Conservation (phyloP, 1,140 invertebrate species). For the Amphibalanus amphitrite region DNA sequence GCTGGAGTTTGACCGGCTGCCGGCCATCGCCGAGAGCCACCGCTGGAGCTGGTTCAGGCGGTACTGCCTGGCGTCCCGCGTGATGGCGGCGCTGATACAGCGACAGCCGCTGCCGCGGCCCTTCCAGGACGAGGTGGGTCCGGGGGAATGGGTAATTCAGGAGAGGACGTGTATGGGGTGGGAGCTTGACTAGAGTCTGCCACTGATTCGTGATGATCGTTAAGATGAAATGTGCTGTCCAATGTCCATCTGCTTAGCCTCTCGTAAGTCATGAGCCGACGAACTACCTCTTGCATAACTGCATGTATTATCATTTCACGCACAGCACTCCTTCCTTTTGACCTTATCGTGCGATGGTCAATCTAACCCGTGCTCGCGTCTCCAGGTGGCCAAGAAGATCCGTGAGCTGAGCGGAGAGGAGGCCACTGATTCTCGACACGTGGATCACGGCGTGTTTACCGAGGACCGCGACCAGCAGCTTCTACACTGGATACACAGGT, state of each 20-base stretch:
- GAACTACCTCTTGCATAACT: too few species aligned
- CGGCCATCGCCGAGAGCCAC: constrained; percentile 48
- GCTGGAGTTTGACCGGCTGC: constrained; percentile 56
- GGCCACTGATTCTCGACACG: constrained; percentile 39
- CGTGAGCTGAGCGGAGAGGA: constrained; percentile 35
- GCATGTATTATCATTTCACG: too few species aligned
- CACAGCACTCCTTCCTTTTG: too few species aligned
- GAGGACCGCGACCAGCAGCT: constrained; percentile 84
- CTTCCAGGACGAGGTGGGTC: constrained; percentile 55
- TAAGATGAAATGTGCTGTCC: too few species aligned
- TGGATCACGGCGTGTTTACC: constrained; percentile 64
- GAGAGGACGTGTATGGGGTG: too few species aligned
- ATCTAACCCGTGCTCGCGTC: too few species aligned
- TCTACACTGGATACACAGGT: constrained; percentile 78
- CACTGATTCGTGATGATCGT: too few species aligned
- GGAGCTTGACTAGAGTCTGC: too few species aligned
- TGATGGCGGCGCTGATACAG: constrained; percentile 63
- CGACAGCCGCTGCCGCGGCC: constrained; percentile 46
- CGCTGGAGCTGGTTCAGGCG: constrained; percentile 89
- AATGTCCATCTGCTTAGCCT: too few species aligned
- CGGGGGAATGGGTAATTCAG: too few species aligned
- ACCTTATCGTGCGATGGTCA: too few species aligned
- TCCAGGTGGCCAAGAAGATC: constrained; percentile 31
- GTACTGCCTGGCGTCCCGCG: constrained; percentile 74
- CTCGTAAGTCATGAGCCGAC: too few species aligned